Evolutionary conservation across 1,140 invertebrate species (phyloP), one percentile per base, ranked within the genome.

Genomic region (Linepithema humile): DNA sequence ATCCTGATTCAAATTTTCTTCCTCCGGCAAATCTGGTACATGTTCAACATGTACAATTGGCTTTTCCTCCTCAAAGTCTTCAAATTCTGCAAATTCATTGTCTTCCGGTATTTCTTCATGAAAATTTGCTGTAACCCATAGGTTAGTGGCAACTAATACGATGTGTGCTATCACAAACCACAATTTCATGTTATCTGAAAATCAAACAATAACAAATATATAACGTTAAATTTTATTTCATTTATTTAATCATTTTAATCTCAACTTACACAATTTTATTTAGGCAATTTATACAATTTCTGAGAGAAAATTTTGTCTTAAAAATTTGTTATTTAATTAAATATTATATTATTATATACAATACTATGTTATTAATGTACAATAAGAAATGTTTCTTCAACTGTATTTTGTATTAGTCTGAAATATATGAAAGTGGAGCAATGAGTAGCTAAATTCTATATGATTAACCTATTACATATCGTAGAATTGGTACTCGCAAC

Each of bases 51-150:
- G 7, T 17, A 90, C 90, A 72, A 86, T 82, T 67, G 87, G 88
- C 57, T 87, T 93, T 43, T 93, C 94, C 73, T 92, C 92, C 87
- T 98, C 97, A 93, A 98, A 98, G 90, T 99, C 98, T 94, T 99
- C 98, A 95, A 99, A 99, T 93, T 99, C 98, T 1, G 98, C 98
- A 96, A 99, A 99, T 90, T 99, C 98, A 96, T 98, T 98, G 92
- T 99, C 98, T 86, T 97, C 97, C 1, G 95, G 89, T 1, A 95
- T 92, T 74, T 96, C 96, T 83, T 96, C 95, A 35, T 95, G 92
- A 64, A 93, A 96, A 69, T 95, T 95, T 1, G 94, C 94, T 29
- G 94, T 94, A 7, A 93, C 93, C 92, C 93, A 95, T n/a, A 95
- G 84, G 90, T 95, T 94, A 55, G 95, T 94, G 38, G 94, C 91